Evolutionary conservation across 2,113 vertebrate genomes (phyloP).

Genomic region (Eudyptes chrysolophus): DNA sequence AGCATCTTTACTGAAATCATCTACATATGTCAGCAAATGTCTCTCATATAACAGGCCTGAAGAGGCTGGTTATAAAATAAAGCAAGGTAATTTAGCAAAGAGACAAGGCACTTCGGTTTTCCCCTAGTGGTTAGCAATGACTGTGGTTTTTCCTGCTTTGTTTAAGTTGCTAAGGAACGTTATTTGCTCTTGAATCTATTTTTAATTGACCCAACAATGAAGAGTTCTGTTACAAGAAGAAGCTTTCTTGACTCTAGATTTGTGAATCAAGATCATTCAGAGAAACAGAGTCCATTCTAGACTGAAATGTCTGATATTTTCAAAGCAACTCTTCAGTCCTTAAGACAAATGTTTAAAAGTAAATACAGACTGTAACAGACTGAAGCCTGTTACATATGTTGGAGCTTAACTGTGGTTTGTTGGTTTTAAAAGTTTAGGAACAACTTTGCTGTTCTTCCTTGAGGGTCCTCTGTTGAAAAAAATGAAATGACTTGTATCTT

Average conservation of each 20-base stretch:
- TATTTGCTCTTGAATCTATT: conserved; percentile 16
- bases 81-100: background rate
- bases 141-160: background rate
- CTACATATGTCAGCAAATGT: background rate
- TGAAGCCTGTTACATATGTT: background rate
- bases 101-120: background rate
- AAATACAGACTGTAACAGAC: background rate
- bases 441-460: background rate
- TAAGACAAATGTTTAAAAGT: background rate
- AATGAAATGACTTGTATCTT: background rate
- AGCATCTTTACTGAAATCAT: background rate
- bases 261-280: background rate
- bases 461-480: background rate
- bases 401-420: background rate
- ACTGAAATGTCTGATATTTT: background rate
- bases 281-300: background rate
- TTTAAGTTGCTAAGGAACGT: conserved; percentile 15
- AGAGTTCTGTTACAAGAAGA: background rate
- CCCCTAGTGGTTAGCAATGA: background rate
- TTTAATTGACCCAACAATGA: conserved; percentile 11
- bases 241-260: background rate
- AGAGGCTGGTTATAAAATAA: conserved; percentile 22
- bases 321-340: background rate
- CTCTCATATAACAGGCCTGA: background rate
- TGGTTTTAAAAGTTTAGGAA: background rate